Evolutionary conservation across 2,113 vertebrate genomes (phyloP), one percentile per base, ranked within the genome.

Genomic region (Rhodinocichla rosea): DNA sequence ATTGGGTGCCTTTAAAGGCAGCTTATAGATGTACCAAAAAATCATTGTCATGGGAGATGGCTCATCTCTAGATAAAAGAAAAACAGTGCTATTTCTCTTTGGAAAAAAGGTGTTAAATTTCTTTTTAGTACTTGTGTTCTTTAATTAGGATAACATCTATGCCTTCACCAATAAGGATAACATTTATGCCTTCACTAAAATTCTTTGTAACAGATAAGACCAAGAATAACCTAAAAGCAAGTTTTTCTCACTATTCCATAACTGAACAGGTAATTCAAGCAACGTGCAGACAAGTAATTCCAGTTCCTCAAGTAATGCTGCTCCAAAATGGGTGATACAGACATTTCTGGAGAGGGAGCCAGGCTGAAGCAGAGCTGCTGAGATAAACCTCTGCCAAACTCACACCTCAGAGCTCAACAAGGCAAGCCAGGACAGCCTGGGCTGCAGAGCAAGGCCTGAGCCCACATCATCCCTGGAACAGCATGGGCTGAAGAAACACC

Each of bases 251-350:
- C 22, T 33, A 23, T 56, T 17, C 32, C n/a, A 22, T 27, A 53
- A 33, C 19, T 10, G 1, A 65, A 35, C 19, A 70, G 21, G 9
- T 2, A 0, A 63, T 14, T 32, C 26, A 32, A 55, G 37, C n/a
- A 64, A 37, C 0, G 0, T 12, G 9, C 5, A 44, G 19, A 16
- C 13, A 52, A 27, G 5, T 9, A 19, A 37, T 55, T 50, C 24
- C n/a, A 68, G n/a, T 32, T 60, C 16, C n/a, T 55, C 30, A 15
- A 35, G 26, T 35, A 13, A 22, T 12, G 45, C 50, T 67, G 56
- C 24, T 57, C 22, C 2, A 4, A 5, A 4, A 26, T 1, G 2
- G 19, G 16, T 1, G 9, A 26, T 3, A 10, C 15, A 22, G 42
- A 23, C 9, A 7, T 6, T 71, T 21, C 68, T 47, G 77, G 4